Percentiles rank a stretch among this genome's conserved stretches.
These are phyloP conservation scores for Ageneiosus marmoratus DNA, from an alignment of 2,113 vertebrate genomes.

Conservation along the genomic window DNA sequence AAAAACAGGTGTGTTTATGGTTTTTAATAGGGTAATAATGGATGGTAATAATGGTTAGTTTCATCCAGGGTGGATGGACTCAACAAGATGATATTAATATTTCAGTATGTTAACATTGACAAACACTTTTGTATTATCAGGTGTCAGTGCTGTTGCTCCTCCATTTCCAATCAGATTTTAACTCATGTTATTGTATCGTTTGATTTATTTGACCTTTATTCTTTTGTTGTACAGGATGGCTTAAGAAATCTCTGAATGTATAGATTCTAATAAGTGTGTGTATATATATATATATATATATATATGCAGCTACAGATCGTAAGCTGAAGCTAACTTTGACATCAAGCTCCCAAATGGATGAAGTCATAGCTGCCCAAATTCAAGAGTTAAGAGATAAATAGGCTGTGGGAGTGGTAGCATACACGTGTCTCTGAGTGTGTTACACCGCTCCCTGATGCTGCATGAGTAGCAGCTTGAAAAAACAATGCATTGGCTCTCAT, in stretches of 20 bases:
- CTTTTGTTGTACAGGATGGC: neutral
- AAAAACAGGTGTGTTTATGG: neutral
- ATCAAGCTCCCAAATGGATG: too few relatives aligned
- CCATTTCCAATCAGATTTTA: neutral
- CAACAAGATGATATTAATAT: neutral
- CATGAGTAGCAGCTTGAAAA: too few relatives aligned
- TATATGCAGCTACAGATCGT: too few relatives aligned
- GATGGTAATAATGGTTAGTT: neutral
- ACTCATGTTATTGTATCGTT: neutral
- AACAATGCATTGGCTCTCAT: too few relatives aligned
- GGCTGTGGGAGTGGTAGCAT: too few relatives aligned
- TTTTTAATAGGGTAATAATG: neutral
- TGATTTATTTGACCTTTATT: neutral
- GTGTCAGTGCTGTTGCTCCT: neutral
- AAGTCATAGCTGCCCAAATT: too few relatives aligned
- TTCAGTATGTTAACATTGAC: neutral
- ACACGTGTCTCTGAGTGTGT: too few relatives aligned
- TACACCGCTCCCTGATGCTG: too few relatives aligned
- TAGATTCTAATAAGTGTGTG: too few relatives aligned
- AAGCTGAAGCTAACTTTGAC: too few relatives aligned
- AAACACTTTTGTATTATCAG: neutral
- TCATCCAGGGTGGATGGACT: neutral
- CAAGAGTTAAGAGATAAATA: too few relatives aligned
- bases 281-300: too few relatives aligned
- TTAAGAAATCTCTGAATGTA: neutral